Base-by-base conservation (phyloP, 92 coral and sea anemone genomes). In the Parazoanthus atlanticus region DNA sequence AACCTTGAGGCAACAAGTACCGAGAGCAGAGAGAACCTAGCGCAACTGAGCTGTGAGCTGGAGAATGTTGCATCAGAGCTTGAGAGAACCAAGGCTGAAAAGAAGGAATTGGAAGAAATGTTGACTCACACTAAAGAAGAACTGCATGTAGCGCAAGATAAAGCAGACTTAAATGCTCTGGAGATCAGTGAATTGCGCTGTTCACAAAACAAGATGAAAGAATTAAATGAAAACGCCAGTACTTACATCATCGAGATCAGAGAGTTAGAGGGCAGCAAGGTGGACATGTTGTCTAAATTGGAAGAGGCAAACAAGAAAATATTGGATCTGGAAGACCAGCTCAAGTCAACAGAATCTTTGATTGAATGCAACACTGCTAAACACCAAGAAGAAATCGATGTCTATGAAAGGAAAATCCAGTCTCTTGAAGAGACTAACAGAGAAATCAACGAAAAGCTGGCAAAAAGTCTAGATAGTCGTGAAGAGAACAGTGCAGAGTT, bases 111-210 rank as follows among this genome's bases (percentile, higher is more conserved):
- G 31, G 93, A 92, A 69, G 79, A 66, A 28, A 88, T 77, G 80
- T 70, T 96, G 56, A 38, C 41, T 66, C 95, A 86, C n/a, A 73
- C 90, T 9, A 91, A 94, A 76, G 88, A 91, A 33, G 88, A 91
- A 66, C 81, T 94, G 56, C 77, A 72, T 52, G 52, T 78, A n/a
- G 88, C 90, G 12, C 80, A 81, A 46, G 94, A 90, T 80, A 89
- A 84, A 86, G 43, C 85, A 61, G 79, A 84, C 10, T 29, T 84
- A 13, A 52, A 84, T 80, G 88, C 84, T 34, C 61, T 61, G 17
- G 91, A 91, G 65, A 88, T 65, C 4, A 85, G 36, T 56, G 89
- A 81, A 28, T 72, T 69, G 30, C 93, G 80, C 33, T 86, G 32
- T 7, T 32, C 93, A 76, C 67, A 38, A 26, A 80, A 86, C 25